Evolutionary conservation across 2,888 invertebrate genomes (phyloP).

Genomic region (Mimachlamys varia): DNA sequence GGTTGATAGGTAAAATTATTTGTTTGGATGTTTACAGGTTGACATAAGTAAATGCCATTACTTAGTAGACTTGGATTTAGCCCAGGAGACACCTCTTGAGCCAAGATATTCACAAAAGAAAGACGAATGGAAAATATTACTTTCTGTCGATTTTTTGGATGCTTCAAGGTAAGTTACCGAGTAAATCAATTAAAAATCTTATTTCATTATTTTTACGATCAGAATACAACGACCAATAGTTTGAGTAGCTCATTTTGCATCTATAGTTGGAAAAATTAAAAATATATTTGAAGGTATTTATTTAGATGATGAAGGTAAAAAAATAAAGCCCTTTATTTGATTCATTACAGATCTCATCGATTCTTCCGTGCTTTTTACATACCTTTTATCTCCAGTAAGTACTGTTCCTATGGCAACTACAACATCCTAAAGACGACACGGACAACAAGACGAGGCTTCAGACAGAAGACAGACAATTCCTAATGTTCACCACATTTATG

Average conservation of each 20-base stretch:
- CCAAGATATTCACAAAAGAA: slow-evolving; percentile 89
- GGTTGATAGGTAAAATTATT: background rate
- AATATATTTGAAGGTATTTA: no score
- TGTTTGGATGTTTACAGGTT: slow-evolving; percentile 83
- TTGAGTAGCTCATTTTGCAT: no score
- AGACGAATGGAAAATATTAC: slow-evolving; percentile 88
- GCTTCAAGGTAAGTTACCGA: slow-evolving; percentile 86
- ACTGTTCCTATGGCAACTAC: slow-evolving; percentile 76
- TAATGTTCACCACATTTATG: background rate
- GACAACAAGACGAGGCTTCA: slow-evolving; percentile 65
- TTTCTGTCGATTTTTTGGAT: slow-evolving; percentile 89
- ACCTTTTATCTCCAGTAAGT: slow-evolving; percentile 84
- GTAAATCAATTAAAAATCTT: no score
- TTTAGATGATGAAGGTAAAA: no score
- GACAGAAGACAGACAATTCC: slow-evolving; percentile 32
- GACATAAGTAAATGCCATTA: slow-evolving; percentile 91
- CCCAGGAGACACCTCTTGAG: slow-evolving; percentile 87
- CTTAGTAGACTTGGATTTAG: slow-evolving; percentile 91
- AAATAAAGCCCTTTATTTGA: slow-evolving; percentile 53
- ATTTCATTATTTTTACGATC: no score
- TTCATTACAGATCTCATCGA: slow-evolving; percentile 74
- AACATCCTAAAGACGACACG: slow-evolving; percentile 75
- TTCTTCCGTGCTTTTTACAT: slow-evolving; percentile 94
- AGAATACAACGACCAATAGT: no score
- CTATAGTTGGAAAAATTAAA: no score